Percentiles rank a stretch among this genome's conserved stretches.
Evolutionary conservation across 1,140 invertebrate genomes (phyloP).

Genomic region (Camponotus floridanus): DNA sequence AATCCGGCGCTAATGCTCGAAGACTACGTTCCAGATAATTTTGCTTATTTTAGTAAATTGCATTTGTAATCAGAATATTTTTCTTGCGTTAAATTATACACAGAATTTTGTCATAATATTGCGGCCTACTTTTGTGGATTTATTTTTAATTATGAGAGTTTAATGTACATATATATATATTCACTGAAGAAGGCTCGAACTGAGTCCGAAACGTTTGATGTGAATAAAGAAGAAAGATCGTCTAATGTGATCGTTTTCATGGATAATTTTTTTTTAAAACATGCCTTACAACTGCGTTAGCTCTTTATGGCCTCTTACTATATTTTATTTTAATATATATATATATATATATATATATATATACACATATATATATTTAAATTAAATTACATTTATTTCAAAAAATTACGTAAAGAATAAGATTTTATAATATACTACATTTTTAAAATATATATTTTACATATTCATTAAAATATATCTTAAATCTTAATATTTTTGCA

Average conservation of each 20-base stretch:
- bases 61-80: slow-evolving; percentile 5
- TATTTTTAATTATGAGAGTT: neutral
- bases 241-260: too few species aligned
- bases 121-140: neutral
- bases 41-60: slow-evolving; percentile 11
- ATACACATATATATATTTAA: neutral
- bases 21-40: neutral
- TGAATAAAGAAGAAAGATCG: too few species aligned
- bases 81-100: neutral
- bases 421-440: neutral
- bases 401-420: neutral
- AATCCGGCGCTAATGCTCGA: neutral
- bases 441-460: neutral
- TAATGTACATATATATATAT: neutral
- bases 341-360: too few species aligned
- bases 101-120: neutral
- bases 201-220: too few species aligned
- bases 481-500: neutral
- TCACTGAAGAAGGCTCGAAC: too few species aligned
- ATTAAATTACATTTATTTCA: slow-evolving; percentile 13
- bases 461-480: neutral
- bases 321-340: too few species aligned
- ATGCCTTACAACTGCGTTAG: too few species aligned
- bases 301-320: too few species aligned
- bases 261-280: too few species aligned